A percentile compares a stretch with the other conserved stretches of the same genome.
Evolutionary conservation across 1,140 invertebrate genomes (phyloP).

Genomic region (Pentalonia nigronervosa): DNA sequence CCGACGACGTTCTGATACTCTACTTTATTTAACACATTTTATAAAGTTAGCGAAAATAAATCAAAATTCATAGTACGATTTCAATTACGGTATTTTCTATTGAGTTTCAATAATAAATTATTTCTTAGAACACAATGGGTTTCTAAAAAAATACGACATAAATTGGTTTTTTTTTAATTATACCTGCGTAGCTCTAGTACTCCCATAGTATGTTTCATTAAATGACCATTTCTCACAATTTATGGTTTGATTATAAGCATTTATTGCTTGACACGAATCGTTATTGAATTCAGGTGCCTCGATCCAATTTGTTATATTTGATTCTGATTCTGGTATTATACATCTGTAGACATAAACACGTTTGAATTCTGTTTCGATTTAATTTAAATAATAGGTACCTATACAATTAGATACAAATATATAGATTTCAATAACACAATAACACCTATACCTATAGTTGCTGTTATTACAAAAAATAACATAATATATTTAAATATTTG

Average conservation of each 20-base stretch:
- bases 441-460: too few relatives aligned
- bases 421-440: neutral
- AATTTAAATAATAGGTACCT: neutral
- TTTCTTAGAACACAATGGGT: neutral
- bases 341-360: neutral
- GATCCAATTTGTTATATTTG: neutral
- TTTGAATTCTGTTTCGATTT: neutral
- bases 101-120: neutral
- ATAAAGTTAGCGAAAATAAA: neutral
- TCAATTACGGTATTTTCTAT: neutral
- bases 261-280: constrained; percentile 25
- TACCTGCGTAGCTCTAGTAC: constrained; percentile 41
- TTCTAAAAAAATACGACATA: neutral
- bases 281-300: neutral
- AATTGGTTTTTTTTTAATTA: neutral
- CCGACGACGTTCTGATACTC: neutral
- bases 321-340: neutral
- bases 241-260: neutral
- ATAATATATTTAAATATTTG: neutral
- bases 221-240: constrained; percentile 39
- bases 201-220: constrained; percentile 27
- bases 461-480: neutral
- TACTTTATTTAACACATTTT: neutral
- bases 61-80: neutral
- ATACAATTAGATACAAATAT: too few relatives aligned